phyloP scores from a whole-genome alignment of 2,797 vertebrate species.

The Danio choprae region DNA sequence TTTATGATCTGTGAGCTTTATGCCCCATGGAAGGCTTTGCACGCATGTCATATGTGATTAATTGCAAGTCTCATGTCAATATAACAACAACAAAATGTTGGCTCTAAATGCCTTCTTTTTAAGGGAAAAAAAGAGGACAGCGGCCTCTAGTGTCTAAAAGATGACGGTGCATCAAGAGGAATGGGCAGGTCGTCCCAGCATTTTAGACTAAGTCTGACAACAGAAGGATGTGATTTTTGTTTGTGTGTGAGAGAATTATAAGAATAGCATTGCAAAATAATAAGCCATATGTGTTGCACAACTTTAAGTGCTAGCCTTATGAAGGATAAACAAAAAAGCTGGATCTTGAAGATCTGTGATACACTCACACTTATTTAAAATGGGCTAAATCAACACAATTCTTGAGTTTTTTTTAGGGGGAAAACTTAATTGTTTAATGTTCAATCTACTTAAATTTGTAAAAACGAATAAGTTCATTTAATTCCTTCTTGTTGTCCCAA shows the following conservation, averaged over 20 bases:
- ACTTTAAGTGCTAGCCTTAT: background rate
- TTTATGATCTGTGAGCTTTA: conserved; percentile 51
- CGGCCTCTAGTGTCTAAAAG: conserved; percentile 68
- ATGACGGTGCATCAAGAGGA: conserved; percentile 34
- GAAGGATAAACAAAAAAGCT: background rate
- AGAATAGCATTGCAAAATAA: background rate
- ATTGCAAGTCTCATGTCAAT: conserved; percentile 14
- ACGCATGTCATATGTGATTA: conserved; percentile 44
- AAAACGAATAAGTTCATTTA: too few species aligned
- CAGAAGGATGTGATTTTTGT: background rate
- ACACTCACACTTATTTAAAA: too few species aligned
- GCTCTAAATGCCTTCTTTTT: conserved; percentile 17
- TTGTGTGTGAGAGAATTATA: background rate
- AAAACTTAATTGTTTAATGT: too few species aligned
- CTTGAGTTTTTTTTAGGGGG: too few species aligned
- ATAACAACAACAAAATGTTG: conserved; percentile 14
- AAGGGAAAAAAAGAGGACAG: conserved; percentile 58
- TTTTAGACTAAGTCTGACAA: background rate
- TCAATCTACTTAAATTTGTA: too few species aligned
- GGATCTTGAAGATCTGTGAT: background rate
- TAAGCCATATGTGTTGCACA: background rate
- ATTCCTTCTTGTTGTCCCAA: too few species aligned
- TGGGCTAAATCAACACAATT: too few species aligned
- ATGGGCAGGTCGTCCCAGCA: background rate
- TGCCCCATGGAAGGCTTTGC: conserved; percentile 31